Evolutionary conservation across 2,797 vertebrate genomes (phyloP), one percentile per base, ranked within the genome.

Genomic region (Mormyrus proboscirostris): DNA sequence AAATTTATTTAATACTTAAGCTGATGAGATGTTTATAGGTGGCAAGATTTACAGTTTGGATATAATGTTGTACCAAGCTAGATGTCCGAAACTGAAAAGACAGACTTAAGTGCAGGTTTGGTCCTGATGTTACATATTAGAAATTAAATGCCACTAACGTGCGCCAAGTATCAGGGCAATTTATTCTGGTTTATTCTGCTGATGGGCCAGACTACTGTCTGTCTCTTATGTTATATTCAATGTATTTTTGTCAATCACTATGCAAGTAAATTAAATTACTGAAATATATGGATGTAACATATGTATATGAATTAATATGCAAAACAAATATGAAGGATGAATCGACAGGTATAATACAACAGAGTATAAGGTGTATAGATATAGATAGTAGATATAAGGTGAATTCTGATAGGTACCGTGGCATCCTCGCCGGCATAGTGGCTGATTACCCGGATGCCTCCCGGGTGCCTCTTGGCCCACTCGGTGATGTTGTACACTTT

Each of bases 391-490:
- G 33, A 73, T 38, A 73, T 73, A 73, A 73, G 69, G 69, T 38
- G 69, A 73, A 73, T 73, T 73, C 12, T 38, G 33, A 73, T 73
- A 41, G 44, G 96, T 95, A 99, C 98, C 95, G 98, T 97, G 44
- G 97, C 97, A 89, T 99, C 97, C 92, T 99, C 97, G 89, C 98
- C 98, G 1, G 96, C 96, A 1, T 96, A 97, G 95, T 97, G 96
- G 69, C 55, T 88, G 92, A 99, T 94, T 90, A 99, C 95, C 7
- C 95, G 94, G 0, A 92, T 69, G 3, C 98, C 98, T 4, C 97
- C 98, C 0, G 98, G 98, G 41, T 93, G 94, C 51, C 93, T 95
- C 57, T 94, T 94, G 88, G 86, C 94, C 97, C 98, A 98, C 19
- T 85, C 89, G 38, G 94, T 96, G 94, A 98, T 92, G 93, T 99